phyloP scores from a whole-genome alignment of 2,797 vertebrate genomes.

The Aselliscus stoliczkanus region DNA sequence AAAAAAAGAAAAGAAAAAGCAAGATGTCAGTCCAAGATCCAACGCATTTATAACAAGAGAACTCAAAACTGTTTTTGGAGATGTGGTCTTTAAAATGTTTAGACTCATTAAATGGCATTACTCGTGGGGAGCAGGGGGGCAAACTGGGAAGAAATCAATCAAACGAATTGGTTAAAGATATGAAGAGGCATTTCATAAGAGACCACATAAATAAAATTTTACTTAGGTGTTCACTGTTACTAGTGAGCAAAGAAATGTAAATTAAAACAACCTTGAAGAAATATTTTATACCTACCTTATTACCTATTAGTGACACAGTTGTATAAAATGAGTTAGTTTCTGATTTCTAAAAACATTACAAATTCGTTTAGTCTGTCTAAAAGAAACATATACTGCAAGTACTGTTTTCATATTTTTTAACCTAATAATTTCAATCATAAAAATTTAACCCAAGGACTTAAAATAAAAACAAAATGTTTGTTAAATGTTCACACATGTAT shows the following conservation, averaged over 20 bases:
- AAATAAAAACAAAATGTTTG: background rate
- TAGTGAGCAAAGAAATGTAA: background rate
- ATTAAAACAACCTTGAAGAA: background rate
- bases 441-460: background rate
- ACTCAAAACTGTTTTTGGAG: background rate
- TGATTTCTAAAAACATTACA: background rate
- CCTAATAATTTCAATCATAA: background rate
- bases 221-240: background rate
- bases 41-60: constrained; percentile 15
- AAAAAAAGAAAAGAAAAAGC: background rate
- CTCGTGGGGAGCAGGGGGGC: background rate
- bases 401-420: background rate
- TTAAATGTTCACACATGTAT: background rate
- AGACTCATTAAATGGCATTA: background rate
- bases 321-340: background rate
- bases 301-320: background rate
- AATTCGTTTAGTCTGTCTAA: background rate
- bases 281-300: background rate
- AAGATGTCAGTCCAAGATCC: background rate
- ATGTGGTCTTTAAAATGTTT: constrained; percentile 15
- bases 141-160: constrained; percentile 35
- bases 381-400: background rate
- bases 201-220: background rate
- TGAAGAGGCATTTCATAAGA: background rate
- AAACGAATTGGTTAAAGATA: constrained; percentile 13